Evolutionary conservation across 2,797 vertebrate genomes (phyloP).

Genomic region (Paramormyrops hopkinsi): DNA sequence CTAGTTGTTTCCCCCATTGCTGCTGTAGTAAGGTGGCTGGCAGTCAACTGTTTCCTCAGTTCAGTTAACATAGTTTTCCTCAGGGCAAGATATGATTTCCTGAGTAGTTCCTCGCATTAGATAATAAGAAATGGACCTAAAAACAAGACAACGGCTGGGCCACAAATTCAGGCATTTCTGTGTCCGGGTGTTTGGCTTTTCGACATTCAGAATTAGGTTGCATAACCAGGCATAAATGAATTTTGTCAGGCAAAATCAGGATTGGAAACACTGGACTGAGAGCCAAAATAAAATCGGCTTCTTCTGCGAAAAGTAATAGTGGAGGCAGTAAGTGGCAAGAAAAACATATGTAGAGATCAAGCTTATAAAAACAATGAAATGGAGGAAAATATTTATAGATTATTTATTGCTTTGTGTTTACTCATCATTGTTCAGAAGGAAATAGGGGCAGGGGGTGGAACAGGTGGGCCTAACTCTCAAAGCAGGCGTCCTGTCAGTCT

Average conservation of each 20-base stretch:
- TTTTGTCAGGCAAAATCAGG: neutral
- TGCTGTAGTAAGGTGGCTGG: constrained; percentile 22
- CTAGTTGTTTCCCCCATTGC: constrained; percentile 11
- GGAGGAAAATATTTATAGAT: constrained; percentile 11
- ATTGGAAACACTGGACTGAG: constrained; percentile 13
- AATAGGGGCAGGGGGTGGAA: constrained; percentile 36
- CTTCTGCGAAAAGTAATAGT: constrained; percentile 16
- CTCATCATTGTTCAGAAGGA: constrained; percentile 47
- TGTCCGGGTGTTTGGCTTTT: constrained; percentile 10
- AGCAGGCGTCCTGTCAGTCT: constrained; percentile 48
- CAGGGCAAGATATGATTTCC: constrained; percentile 31
- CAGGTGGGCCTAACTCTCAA: constrained; percentile 54
- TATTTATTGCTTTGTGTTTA: constrained; percentile 25
- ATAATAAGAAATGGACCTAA: constrained; percentile 42
- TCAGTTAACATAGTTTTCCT: constrained; percentile 20
- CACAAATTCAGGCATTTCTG: constrained; percentile 32
- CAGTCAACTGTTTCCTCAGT: constrained; percentile 17
- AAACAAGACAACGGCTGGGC: constrained; percentile 53
- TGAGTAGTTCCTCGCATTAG: constrained; percentile 51
- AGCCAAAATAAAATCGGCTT: constrained; percentile 16
- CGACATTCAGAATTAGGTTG: neutral
- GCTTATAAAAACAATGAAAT: constrained; percentile 13
- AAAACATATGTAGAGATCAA: constrained; percentile 5
- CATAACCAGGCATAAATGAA: neutral
- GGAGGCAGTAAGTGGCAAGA: constrained; percentile 16